Base-by-base conservation (phyloP, 1,140 invertebrate species). In the Neelides sp. region DNA sequence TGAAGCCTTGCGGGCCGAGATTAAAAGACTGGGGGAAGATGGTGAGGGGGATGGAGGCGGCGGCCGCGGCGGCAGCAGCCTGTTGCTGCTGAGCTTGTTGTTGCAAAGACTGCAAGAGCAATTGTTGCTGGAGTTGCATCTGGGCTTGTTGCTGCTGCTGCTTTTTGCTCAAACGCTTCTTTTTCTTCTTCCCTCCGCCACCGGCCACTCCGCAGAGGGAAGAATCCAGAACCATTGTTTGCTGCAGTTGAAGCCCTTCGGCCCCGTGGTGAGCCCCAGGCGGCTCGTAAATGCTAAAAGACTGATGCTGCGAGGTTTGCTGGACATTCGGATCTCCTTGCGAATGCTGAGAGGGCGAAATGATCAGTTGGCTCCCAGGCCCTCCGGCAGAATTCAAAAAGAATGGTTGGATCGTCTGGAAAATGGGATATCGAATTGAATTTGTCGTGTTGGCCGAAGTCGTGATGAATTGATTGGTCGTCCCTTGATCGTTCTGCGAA, bases 21-120 rank as follows among this genome's bases (percentile, higher is more conserved):
- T 55, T 55, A 50, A 61, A 61, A 50, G 59, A 61, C 53, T 53
- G 59, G 30, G 59, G 59, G 36, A 61, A 52, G 15, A 61, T 52
- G 12, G 56, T 58, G 15, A 57, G 41, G 10, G 54, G 57, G 13
- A 49, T 20, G 17, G 42, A 48, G 19, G 48, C 37, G 51, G 58
- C 34, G 20, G 48, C 17, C 4, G 30, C 28, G 5, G 34, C 28
- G 10, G 28, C 30, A 17, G 23, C 41, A 19, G 24, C 24, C 27
- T 54, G 50, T 43, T 57, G 55, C 32, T 57, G 54, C 35, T 58
- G 56, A 45, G 52, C 56, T 34, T 60, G 52, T n/a, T 47, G 43
- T 19, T 37, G 35, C 5, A n/a, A 5, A 17, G 44, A 52, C 19
- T 57, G 55, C 4, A 57, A 36, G 13, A 61, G 27, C 2, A 57